A percentile compares a stretch with the other conserved stretches of the same genome.
phyloP scores from a whole-genome alignment of 2,888 invertebrate genomes.

The Cantharis lateralis region DNA sequence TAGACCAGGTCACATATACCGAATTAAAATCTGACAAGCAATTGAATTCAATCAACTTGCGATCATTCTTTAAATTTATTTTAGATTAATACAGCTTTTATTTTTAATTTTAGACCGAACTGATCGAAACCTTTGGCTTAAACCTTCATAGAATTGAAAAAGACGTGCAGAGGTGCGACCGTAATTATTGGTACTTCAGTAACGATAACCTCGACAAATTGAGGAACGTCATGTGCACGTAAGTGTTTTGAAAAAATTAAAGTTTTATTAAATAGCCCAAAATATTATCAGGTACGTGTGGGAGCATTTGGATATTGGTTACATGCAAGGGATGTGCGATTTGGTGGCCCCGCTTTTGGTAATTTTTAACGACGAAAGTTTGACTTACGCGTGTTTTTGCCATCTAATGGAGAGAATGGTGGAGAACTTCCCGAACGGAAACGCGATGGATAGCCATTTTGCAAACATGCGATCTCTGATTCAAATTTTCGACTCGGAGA shows the following conservation, averaged over 20 bases:
- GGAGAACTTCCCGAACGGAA: constrained; percentile 90
- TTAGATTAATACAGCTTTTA: too few relatives aligned
- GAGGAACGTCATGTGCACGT: constrained; percentile 96
- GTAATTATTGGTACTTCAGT: constrained; percentile 92
- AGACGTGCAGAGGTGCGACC: constrained; percentile 93
- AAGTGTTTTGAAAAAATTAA: constrained; percentile 53
- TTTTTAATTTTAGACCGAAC: constrained; percentile 69
- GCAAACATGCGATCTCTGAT: constrained; percentile 91
- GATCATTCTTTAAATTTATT: too few relatives aligned
- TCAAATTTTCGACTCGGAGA: constrained; percentile 89
- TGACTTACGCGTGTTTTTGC: constrained; percentile 90
- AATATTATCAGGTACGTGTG: constrained; percentile 83
- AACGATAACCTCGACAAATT: constrained; percentile 89
- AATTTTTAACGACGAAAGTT: constrained; percentile 88
- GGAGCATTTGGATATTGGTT: constrained; percentile 92
- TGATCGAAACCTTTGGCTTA: constrained; percentile 81
- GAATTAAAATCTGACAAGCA: too few relatives aligned
- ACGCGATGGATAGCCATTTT: constrained; percentile 95
- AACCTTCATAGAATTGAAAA: constrained; percentile 96
- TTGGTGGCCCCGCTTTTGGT: constrained; percentile 91
- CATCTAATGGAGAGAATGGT: constrained; percentile 89
- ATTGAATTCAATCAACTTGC: too few relatives aligned
- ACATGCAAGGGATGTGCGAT: constrained; percentile 98
- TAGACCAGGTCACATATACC: too few relatives aligned
- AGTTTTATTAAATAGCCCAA: neutral